Evolutionary conservation across 1,140 invertebrate species (phyloP), one percentile per base, ranked within the genome.

Genomic region (Eupristina koningsbergeri): DNA sequence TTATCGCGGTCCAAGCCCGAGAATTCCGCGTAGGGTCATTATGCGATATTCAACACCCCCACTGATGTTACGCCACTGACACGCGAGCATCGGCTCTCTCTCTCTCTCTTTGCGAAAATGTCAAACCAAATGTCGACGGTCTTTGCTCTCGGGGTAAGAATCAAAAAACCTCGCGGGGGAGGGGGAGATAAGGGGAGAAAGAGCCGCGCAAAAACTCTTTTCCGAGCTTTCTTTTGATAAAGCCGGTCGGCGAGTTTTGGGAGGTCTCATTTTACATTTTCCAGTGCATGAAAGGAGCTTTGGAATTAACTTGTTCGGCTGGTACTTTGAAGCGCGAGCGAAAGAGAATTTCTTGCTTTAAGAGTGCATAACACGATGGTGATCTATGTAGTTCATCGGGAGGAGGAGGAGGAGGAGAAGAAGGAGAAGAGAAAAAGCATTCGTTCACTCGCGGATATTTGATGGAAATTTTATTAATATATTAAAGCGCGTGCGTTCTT

Each of bases 161-260:
- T 3, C 26, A 19, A 47, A 67, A 80, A 80, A 80, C 31, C 9
- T 71, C 36, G n/a, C 29, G 36, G 15, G n/a, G 47, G 53, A 63
- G 80, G 13, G 39, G 58, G 17, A 45, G 15, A 75, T 8, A 45
- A 31, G 0, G 8, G 3, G 29, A n/a, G 58, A 13, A 19, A 5
- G 17, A 58, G 11, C 26, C 58, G 63, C 58, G 78, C 76, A 36
- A 29, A 63, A 78, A 83, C 53, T 80, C 36, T 63, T 80, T 80
- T 75, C 39, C 58, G 31, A 80, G 73, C 50, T 84, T 84, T 80
- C 82, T 84, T 84, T 84, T 84, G 82, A 84, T 83, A 73, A 79
- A 73, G 50, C 29, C 82, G 67, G 64, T 8, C 31, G n/a, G 39
- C 29, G 31, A n/a, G 45, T n/a, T 45, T 22, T 47, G 5, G 22